These are phyloP conservation scores for Trichonephila inaurata DNA, from an alignment of 1,140 invertebrate species.

Conservation along the genomic window DNA sequence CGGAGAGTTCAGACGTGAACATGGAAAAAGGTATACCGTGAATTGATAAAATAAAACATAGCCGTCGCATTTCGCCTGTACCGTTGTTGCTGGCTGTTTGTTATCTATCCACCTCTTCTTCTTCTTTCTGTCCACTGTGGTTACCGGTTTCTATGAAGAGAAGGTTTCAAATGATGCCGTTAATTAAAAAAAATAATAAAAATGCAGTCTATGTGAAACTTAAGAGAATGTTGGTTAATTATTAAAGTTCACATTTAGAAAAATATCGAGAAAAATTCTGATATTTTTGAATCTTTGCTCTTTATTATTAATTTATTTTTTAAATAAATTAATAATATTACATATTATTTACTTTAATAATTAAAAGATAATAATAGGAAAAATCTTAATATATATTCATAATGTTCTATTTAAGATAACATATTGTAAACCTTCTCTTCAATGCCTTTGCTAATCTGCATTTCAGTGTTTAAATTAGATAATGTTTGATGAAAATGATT, in stretches of 20 bases:
- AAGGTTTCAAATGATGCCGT: constrained; percentile 11
- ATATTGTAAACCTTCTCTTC: constrained; percentile 12
- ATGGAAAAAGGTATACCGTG: constrained; percentile 93
- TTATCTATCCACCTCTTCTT: constrained; percentile 59
- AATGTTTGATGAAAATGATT: constrained; percentile 40
- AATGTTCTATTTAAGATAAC: too few relatives aligned
- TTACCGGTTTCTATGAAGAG: not conserved
- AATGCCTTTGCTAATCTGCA: constrained; percentile 27
- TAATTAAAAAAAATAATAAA: too few relatives aligned
- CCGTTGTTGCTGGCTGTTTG: constrained; percentile 66
- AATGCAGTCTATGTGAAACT: too few relatives aligned
- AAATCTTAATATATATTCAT: too few relatives aligned
- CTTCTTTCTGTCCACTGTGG: constrained; percentile 47
- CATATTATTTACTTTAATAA: too few relatives aligned
- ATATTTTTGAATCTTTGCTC: too few relatives aligned
- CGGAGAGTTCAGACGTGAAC: constrained; percentile 97
- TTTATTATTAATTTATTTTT: too few relatives aligned
- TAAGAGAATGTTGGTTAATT: too few relatives aligned
- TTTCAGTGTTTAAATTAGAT: constrained; percentile 18
- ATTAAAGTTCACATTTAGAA: too few relatives aligned
- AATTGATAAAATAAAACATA: constrained; percentile 5
- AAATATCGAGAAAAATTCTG: too few relatives aligned
- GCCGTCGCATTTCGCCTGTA: constrained; percentile 65
- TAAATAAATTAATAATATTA: too few relatives aligned
- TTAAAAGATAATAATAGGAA: too few relatives aligned